Percentiles rank a stretch among this genome's conserved stretches.
These are phyloP conservation scores for Atlantisia rogersi DNA, from an alignment of 2,113 vertebrate genomes.

Conservation along the genomic window DNA sequence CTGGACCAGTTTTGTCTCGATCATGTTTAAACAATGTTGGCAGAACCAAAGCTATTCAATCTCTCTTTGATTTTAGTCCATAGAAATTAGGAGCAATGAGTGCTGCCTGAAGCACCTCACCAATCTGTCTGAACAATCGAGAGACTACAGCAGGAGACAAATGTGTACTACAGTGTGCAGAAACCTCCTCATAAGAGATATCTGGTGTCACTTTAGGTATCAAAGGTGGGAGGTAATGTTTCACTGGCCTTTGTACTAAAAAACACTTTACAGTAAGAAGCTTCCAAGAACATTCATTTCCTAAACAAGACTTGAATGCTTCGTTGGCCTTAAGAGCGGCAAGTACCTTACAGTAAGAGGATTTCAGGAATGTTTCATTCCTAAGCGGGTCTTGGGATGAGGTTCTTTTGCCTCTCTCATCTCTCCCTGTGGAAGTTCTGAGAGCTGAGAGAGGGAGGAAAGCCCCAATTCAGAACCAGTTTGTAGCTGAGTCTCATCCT, in stretches of 20 bases:
- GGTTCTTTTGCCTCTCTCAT: not conserved
- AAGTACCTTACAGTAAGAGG: slow-evolving; percentile 55
- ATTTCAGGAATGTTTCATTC: slow-evolving; percentile 48
- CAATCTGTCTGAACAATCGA: not conserved
- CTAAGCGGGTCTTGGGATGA: slow-evolving; percentile 26
- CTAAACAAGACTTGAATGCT: not conserved
- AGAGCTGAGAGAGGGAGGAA: not conserved
- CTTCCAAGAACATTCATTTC: not conserved
- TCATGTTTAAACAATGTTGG: not conserved
- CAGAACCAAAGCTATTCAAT: not conserved
- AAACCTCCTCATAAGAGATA: not conserved
- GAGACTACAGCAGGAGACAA: not conserved
- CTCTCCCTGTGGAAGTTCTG: not conserved
- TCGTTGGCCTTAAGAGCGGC: not conserved
- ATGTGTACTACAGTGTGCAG: not conserved
- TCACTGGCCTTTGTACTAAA: not conserved
- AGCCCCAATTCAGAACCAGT: not conserved
- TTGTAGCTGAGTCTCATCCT: not conserved
- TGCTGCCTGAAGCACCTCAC: slow-evolving; percentile 38
- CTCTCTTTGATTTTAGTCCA: slow-evolving; percentile 1
- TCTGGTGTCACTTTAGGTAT: not conserved
- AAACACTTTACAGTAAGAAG: not conserved
- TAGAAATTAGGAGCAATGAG: not conserved
- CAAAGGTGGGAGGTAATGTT: slow-evolving; percentile 8
- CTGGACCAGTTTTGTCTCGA: slow-evolving; percentile 41